Base-by-base conservation (phyloP, 2,888 invertebrate species). In the Lordiphosa andalusiaca region DNA sequence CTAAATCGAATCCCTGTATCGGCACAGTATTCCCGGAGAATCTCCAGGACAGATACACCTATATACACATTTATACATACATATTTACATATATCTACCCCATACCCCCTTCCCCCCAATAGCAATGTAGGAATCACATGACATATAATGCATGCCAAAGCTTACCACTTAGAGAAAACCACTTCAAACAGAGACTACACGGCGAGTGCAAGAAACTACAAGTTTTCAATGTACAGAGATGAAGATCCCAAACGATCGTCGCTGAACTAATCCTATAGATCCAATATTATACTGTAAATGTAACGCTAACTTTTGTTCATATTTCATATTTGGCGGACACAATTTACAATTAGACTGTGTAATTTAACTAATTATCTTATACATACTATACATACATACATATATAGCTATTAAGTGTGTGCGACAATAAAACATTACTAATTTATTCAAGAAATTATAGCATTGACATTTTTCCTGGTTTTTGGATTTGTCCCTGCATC, bases 91-190 rank as follows among this genome's bases (percentile, higher is more conserved):
- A 51, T 46, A 51, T 67, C 59, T 66, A 64, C 59, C 25, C 21
- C 16, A 36, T 30, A 48, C 37, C 40, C 30, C 44, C 16, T 16
- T 16, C 16, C 16, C 16, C 16, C 16, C 16, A 16, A 41, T 25
- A 38, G 10, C 39, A 50, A 59, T 64, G 64, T 55, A 63, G 68
- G 72, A 67, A 71, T 71, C 76, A 47, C 85, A 87, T 87, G 87
- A 88, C 86, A 88, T 86, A 81, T 78, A 87, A 86, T 87, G 87
- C 85, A 88, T 87, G 87, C 87, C 87, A 87, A 87, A 87, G 87
- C 85, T 87, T 78, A 78, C 85, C 84, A 84, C 76, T 67, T 81
- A 80, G 85, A 85, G 30, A 33, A 44, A 9, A 44, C 44, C 33
- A 33, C 44, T 10, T 30, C 30, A 30, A n/a, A 44, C 46, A 85